Conservation (phyloP, 2,888 invertebrate genomes). For the Drosophila gaucha region DNA sequence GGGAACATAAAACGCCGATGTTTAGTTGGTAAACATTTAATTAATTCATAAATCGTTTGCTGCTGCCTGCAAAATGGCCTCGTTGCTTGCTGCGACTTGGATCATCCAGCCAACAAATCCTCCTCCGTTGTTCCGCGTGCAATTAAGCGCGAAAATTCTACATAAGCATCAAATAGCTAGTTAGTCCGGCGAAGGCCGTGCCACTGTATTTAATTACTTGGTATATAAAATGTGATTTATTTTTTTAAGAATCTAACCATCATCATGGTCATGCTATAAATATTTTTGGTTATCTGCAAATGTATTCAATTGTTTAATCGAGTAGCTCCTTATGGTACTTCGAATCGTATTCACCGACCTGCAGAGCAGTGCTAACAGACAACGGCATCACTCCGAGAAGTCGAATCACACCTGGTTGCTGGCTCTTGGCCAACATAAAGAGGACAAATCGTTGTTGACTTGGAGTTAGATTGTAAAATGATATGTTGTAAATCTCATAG, state of each 20-base stretch:
- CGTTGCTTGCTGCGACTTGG: constrained; percentile 30
- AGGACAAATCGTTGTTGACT: constrained; percentile 44
- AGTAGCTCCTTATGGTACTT: neutral
- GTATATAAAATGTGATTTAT: constrained; percentile 19
- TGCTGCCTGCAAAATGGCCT: constrained; percentile 46
- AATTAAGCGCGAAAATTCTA: constrained; percentile 53
- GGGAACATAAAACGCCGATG: constrained; percentile 60
- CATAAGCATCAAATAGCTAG: constrained; percentile 39
- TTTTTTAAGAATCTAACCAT: constrained; percentile 58
- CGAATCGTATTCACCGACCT: constrained; percentile 25
- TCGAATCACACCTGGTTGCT: constrained; percentile 28
- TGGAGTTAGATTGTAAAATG: constrained; percentile 46
- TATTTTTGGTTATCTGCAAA: constrained; percentile 34
- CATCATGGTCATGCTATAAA: constrained; percentile 68
- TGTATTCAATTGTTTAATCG: neutral
- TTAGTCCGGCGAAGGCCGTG: no score
- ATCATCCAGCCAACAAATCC: neutral
- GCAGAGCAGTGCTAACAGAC: constrained; percentile 56
- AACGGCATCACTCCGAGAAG: constrained; percentile 54
- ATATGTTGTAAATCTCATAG: constrained; percentile 59
- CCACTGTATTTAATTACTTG: no score
- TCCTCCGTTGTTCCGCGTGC: no score
- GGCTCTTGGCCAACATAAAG: constrained; percentile 56
- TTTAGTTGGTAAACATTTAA: constrained; percentile 76
- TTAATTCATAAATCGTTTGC: constrained; percentile 71